A percentile compares a stretch with the other conserved stretches of the same genome.
Conservation (phyloP, 2,797 vertebrate species). For the Lutjanus argentimaculatus region DNA sequence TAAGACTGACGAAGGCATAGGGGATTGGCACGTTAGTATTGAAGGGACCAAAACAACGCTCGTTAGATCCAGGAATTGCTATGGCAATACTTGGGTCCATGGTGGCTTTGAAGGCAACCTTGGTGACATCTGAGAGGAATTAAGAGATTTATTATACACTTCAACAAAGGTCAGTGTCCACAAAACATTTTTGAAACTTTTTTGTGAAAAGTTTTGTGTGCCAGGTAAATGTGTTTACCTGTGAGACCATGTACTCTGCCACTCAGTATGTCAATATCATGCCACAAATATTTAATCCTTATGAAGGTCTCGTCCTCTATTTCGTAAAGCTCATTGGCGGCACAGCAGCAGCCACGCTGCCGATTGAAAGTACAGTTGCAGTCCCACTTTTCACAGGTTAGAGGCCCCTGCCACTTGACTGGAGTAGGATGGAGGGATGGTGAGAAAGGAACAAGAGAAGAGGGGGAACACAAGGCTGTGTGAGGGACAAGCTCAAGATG, state of each 20-base stretch:
- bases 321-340: conserved; percentile 55
- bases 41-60: conserved; percentile 81
- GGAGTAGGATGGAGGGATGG: neutral
- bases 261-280: conserved; percentile 47
- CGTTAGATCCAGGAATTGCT: rapidly evolving
- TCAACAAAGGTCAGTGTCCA: neutral
- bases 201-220: neutral
- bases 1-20: conserved; percentile 69
- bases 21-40: conserved; percentile 76
- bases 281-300: conserved; percentile 60
- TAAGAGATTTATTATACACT: neutral
- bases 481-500: neutral
- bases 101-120: conserved; percentile 68
- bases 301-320: conserved; percentile 66
- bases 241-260: conserved; percentile 20
- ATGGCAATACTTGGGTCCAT: conserved; percentile 17
- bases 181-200: neutral
- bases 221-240: conserved; percentile 54
- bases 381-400: conserved; percentile 77
- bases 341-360: conserved; percentile 84
- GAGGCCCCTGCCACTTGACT: conserved; percentile 46
- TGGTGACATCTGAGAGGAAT: conserved; percentile 44
- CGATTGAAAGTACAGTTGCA: conserved; percentile 79
- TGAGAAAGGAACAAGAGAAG: neutral
- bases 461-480: neutral